Percentiles rank a stretch among this genome's conserved stretches.
phyloP scores from a whole-genome alignment of 2,888 invertebrate species.

The Nomada fucata region DNA sequence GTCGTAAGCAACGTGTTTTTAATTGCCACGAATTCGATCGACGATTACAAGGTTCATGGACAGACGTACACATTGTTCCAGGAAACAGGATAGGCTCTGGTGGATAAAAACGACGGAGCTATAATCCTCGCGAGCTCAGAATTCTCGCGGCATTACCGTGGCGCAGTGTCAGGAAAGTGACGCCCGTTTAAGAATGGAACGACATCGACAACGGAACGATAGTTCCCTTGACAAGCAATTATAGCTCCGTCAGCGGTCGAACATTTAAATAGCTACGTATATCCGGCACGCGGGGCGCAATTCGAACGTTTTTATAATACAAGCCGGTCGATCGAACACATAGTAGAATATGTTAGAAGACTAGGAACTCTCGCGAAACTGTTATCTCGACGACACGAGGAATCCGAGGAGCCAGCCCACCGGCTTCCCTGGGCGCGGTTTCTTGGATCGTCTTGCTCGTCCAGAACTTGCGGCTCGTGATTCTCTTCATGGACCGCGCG shows the following conservation, averaged over 20 bases:
- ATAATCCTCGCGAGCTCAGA: slow-evolving; percentile 1
- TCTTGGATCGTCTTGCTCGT: slow-evolving; percentile 69
- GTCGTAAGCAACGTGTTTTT: slow-evolving; percentile 7
- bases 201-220: not conserved
- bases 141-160: no score
- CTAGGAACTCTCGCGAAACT: slow-evolving; percentile 48
- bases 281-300: slow-evolving; percentile 30
- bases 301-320: slow-evolving; percentile 21
- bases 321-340: slow-evolving; percentile 52
- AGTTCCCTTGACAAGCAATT: slow-evolving; percentile 1
- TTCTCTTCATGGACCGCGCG: slow-evolving; percentile 73
- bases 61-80: slow-evolving; percentile 40
- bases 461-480: slow-evolving; percentile 64
- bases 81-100: slow-evolving; percentile 26
- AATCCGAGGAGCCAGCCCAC: slow-evolving; percentile 61
- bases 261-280: slow-evolving; percentile 44
- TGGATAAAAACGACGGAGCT: slow-evolving; percentile 39
- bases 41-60: slow-evolving; percentile 54
- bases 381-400: slow-evolving; percentile 58
- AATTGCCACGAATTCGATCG: slow-evolving; percentile 32
- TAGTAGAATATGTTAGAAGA: slow-evolving; percentile 38
- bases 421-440: slow-evolving; percentile 65
- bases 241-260: slow-evolving; percentile 46
- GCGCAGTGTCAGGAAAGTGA: no score
- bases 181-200: not conserved